Evolutionary conservation across 2,113 vertebrate species (phyloP).

Genomic region (Platichthys stellatus): DNA sequence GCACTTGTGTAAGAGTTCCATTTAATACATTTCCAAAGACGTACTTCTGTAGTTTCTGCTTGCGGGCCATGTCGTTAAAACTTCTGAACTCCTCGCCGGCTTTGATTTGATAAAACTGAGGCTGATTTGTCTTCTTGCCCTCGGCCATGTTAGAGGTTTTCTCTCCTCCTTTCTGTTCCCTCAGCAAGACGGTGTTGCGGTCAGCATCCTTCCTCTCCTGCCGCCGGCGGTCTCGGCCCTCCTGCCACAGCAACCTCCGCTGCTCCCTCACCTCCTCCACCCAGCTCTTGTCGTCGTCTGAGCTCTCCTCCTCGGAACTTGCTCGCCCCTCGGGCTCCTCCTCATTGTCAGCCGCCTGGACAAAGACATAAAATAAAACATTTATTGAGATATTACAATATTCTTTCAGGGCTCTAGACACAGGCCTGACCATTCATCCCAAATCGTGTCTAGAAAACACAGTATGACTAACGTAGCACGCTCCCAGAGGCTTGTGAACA

Average conservation of each 20-base stretch:
- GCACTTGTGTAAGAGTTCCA: neutral
- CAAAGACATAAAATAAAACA: neutral
- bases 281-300: slow-evolving; percentile 97
- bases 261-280: slow-evolving; percentile 97
- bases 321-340: slow-evolving; percentile 92
- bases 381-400: neutral
- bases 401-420: neutral
- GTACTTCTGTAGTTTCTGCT: slow-evolving; percentile 95
- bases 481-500: neutral
- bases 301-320: slow-evolving; percentile 96
- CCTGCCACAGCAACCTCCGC: slow-evolving; percentile 87
- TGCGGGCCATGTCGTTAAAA: slow-evolving; percentile 89
- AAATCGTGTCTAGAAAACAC: neutral
- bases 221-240: slow-evolving; percentile 82
- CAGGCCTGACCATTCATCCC: neutral
- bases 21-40: slow-evolving; percentile 52
- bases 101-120: slow-evolving; percentile 98
- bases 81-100: slow-evolving; percentile 95
- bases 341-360: slow-evolving; percentile 79
- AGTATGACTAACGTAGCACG: neutral
- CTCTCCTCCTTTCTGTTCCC: slow-evolving; percentile 27
- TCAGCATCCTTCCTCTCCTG: slow-evolving; percentile 86
- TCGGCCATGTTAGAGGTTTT: slow-evolving; percentile 24
- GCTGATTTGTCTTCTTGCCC: slow-evolving; percentile 68
- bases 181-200: slow-evolving; percentile 86